Percentiles rank a stretch among this genome's conserved stretches.
Conservation (phyloP, 1,140 invertebrate species). For the Bombus cullumanus region DNA sequence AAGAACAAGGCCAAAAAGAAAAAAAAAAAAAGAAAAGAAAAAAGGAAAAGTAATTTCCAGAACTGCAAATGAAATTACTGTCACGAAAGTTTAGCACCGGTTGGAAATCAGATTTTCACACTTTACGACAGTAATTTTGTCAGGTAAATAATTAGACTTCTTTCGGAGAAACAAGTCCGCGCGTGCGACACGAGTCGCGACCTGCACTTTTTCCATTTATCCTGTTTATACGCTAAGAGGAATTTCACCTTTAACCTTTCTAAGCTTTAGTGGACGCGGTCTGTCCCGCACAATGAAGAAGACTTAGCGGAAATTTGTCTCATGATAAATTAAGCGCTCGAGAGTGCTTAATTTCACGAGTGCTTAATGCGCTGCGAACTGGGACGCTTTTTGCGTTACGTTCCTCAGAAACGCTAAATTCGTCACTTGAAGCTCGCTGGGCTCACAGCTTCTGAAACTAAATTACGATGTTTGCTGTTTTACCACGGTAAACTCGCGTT, state of each 20-base stretch:
- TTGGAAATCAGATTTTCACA: conserved; percentile 5
- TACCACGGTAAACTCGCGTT: not conserved
- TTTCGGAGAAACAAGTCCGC: not conserved
- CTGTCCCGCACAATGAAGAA: conserved; percentile 1
- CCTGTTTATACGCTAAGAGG: not conserved
- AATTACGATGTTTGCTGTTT: conserved; percentile 6
- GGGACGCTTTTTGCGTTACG: conserved; percentile 1
- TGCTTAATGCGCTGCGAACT: conserved; percentile 1
- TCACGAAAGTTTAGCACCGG: not conserved
- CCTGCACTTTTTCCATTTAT: not conserved
- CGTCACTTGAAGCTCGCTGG: not conserved
- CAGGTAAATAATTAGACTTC: conserved; percentile 3
- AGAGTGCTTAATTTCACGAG: conserved; percentile 22
- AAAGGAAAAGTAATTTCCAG: not conserved
- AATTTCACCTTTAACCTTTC: not conserved
- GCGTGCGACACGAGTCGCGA: not conserved
- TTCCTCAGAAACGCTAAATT: conserved; percentile 11
- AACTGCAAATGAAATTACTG: not conserved
- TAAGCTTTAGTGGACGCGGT: not conserved
- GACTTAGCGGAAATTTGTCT: conserved; percentile 17
- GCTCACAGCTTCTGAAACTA: not conserved
- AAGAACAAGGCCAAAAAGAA: too few species aligned
- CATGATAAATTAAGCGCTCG: conserved; percentile 15
- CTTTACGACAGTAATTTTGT: conserved; percentile 1
- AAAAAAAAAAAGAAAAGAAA: not conserved